Evolutionary conservation across 2,797 vertebrate genomes (phyloP).

Genomic region (Sebastes oblongus): DNA sequence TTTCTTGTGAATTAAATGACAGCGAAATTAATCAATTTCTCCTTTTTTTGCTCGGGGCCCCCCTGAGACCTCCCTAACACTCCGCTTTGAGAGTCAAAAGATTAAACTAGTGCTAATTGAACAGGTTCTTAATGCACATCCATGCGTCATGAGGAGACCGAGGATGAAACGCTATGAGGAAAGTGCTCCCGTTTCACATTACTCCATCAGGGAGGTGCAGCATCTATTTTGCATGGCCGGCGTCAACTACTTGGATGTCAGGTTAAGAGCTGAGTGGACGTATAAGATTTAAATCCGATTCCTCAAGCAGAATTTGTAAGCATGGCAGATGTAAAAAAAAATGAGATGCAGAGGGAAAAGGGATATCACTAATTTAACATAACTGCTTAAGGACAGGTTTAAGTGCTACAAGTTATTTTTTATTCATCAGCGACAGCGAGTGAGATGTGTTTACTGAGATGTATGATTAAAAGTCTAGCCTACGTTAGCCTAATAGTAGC

Average conservation of each 20-base stretch:
- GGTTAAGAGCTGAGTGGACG: constrained; percentile 10
- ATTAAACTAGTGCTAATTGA: constrained; percentile 18
- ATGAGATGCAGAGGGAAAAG: neutral
- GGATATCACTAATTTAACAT: constrained; percentile 43
- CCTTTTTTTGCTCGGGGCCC: constrained; percentile 14
- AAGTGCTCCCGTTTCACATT: neutral
- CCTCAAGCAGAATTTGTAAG: constrained; percentile 11
- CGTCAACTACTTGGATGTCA: neutral
- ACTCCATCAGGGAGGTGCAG: neutral
- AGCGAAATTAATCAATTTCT: constrained; percentile 43
- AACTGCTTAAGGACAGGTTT: constrained; percentile 51
- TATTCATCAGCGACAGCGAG: constrained; percentile 34
- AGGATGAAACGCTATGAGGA: neutral
- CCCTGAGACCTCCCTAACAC: neutral
- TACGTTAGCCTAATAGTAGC: neutral
- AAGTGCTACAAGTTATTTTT: constrained; percentile 36
- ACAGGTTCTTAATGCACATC: constrained; percentile 5
- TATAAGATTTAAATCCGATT: neutral
- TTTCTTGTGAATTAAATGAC: constrained; percentile 32
- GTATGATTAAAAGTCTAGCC: constrained; percentile 1
- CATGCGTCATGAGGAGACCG: neutral
- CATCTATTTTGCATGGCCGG: neutral
- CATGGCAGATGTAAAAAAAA: constrained; percentile 5
- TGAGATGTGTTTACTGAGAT: constrained; percentile 26
- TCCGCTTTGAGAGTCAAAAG: neutral